Base-by-base conservation (phyloP, 2,113 vertebrate species). In the Ceyx melanurus region DNA sequence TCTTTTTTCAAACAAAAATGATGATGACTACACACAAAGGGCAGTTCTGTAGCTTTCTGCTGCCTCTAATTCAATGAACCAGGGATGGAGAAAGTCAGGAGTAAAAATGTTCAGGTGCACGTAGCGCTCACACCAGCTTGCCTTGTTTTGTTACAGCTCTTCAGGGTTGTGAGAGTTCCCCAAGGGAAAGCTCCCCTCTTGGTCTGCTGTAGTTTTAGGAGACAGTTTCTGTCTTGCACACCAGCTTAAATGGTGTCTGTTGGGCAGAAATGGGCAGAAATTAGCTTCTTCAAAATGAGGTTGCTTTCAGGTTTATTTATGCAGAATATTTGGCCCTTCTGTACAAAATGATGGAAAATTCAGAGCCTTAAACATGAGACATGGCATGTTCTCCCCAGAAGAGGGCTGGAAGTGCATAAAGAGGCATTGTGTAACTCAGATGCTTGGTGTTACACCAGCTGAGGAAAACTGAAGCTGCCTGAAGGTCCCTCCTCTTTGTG, bases 81-180 rank as follows among this genome's bases (percentile, higher is more conserved):
- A 43, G 35, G 13, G 43, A 26, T 45, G 50, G 20, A 42, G 19
- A 26, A 46, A 42, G 23, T 46, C 31, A 28, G 58, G 50, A 53
- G 19, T 23, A 37, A 33, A 48, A 82, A 1, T 1, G 2, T 89
- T 48, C 25, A 9, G 0, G 0, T 18, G 7, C 26, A 0, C 8
- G 3, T 13, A 67, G 33, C 1, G 4, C 17, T 81, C 7, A 3
- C 37, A 7, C 53, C 31, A 4, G 4, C 6, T 12, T 54, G 48
- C 13, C 10, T 2, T 18, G 35, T 45, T 75, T 64, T 50, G 9
- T 43, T 54, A 5, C 42, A n/a, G 57, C 10, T 46, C 62, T 67
- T 56, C 26, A 29, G 35, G 17, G 9, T 18, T 16, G 0, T 37
- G 6, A 19, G 18, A 11, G 22, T 43, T 25, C 23, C 64, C 20